Base-by-base conservation (phyloP, 1,140 invertebrate species). In the Drosophila aff. region DNA sequence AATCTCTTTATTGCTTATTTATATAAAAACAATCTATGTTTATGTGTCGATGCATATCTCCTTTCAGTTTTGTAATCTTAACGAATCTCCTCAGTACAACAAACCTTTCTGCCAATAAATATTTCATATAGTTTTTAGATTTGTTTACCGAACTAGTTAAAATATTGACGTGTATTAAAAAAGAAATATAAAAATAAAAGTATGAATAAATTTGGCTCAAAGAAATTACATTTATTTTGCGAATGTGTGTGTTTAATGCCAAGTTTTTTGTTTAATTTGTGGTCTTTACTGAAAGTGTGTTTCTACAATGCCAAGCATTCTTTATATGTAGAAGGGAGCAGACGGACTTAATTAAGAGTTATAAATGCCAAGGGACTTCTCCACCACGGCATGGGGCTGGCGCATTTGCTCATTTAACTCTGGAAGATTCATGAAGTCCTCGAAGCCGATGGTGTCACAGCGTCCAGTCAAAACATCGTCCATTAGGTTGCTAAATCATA, bases 301-400 rank as follows among this genome's bases (percentile, higher is more conserved):
- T 28, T 28, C 10, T 46, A n/a, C 18, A 50, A 64, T 63, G 68
- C 68, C 21, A 49, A 36, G 59, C 58, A 74, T 74, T 60, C 23
- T 49, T 43, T 36, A 46, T 31, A 28, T 52, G 40, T 63, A 26
- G 8, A 6, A 21, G 15, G 33, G 15, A 38, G 15, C 33, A 40
- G 9, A 16, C 8, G 18, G 15, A 16, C 9, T 57, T 11, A 23
- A 23, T 26, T 41, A 40, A 18, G 18, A 94, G 40, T 59, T 95
- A 28, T 96, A 93, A 84, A 97, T 93, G 52, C 96, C 96, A 73
- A 97, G 93, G 61, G 95, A 95, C 92, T 95, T 95, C 93, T 98
- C 97, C 46, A 97, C 94, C 28, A 97, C 93, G 60, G 96, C 96
- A 94, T 97, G 97, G 31, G 97, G 97, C 76, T 97, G 95, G 31